Base-by-base conservation (phyloP, 1,140 invertebrate species). In the Charaxes varanes region DNA sequence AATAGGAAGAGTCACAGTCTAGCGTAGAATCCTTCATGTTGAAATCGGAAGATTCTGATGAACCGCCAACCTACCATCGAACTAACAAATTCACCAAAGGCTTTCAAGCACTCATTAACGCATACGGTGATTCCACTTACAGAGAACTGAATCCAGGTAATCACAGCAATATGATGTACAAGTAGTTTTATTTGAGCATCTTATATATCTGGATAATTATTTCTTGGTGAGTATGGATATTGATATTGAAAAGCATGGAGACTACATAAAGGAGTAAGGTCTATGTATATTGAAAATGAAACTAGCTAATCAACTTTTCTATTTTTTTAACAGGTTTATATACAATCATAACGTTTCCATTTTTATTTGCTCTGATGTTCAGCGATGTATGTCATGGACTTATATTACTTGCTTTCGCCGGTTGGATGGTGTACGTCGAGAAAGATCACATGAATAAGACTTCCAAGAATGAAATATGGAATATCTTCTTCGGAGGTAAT, bases 1-100 rank as follows among this genome's bases (percentile, higher is more conserved):
- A 19, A 33, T 61, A 95, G 92, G 89, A 89, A 59, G 81, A 88
- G 35, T 89, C 91, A 67, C 95, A 94, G n/a, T 93, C 92, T 52
- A 92, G 92, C 15, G 92, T 97, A 21, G 92, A 93, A 7, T 96
- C 95, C 1, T 97, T 99, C 63, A 80, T 98, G 40, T 95, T 97
- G 57, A 88, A 93, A 4, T 92, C 96, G 62, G 64, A 68, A 12
- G 78, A 82, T 12, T 40, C 74, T 12, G 88, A 91, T 61, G 69
- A 70, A 6, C 92, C 93, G 1, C 93, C 93, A 0, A 95, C 93
- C 0, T 94, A 88, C 62, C 89, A 93, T 70, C 76, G 90, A 2
- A 89, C 89, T 2, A 94, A 94, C 69, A 93, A 93, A 65, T 94
- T 94, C 53, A 95, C 94, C 0, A 71, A 83, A 16, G 93, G 88